These are phyloP conservation scores for Cliona cf. orientalis DNA, from an alignment of 37 sponge, comb jelly and placozoan species.

Conservation along the genomic window DNA sequence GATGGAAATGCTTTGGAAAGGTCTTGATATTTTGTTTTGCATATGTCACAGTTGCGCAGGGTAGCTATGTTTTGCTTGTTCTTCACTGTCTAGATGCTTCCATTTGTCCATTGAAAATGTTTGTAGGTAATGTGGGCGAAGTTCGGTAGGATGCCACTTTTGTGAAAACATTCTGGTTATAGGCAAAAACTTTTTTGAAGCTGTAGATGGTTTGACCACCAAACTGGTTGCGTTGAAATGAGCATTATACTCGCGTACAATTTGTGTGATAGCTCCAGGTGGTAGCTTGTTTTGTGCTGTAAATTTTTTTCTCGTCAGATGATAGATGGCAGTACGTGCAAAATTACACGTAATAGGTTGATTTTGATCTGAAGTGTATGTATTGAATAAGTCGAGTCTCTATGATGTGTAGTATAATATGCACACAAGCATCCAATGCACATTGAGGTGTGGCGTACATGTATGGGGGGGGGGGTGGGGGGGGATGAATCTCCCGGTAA, in stretches of 20 bases:
- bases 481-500: too few species aligned
- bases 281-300: background rate
- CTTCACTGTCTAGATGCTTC: background rate
- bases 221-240: background rate
- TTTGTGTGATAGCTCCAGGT: background rate
- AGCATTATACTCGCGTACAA: background rate
- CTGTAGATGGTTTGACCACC: background rate
- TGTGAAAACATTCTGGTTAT: background rate
- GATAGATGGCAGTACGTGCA: constrained; percentile 2
- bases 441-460: too few species aligned
- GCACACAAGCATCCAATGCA: too few species aligned
- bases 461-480: too few species aligned
- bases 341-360: constrained; percentile 2
- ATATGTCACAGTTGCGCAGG: background rate
- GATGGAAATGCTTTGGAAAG: background rate
- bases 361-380: too few species aligned
- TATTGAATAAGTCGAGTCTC: too few species aligned
- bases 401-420: too few species aligned
- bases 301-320: background rate
- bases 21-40: background rate
- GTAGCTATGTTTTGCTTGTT: background rate
- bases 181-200: background rate
- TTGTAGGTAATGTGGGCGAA: background rate
- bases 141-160: background rate
- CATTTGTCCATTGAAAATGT: background rate